These are phyloP conservation scores for Drosophila atripex DNA, from an alignment of 2,888 invertebrate species.

Conservation along the genomic window DNA sequence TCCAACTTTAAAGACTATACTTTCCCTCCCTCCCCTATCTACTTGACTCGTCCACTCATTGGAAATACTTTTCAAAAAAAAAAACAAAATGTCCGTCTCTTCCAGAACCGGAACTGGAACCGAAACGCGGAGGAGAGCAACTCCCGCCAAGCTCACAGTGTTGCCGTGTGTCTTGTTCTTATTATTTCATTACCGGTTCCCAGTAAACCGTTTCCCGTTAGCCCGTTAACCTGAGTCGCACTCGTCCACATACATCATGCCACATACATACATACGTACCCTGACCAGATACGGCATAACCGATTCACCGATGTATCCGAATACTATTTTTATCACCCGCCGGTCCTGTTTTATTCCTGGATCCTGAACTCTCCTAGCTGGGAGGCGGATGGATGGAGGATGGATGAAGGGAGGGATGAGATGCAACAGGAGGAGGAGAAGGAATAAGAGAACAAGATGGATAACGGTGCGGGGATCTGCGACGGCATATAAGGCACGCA, in stretches of 20 bases:
- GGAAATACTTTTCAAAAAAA: neutral
- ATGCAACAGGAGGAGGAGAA: neutral
- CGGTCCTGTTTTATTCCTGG: constrained; percentile 13
- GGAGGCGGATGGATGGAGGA: neutral
- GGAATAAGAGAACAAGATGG: neutral
- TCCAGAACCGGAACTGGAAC: neutral
- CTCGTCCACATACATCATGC: neutral
- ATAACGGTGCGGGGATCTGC: constrained; percentile 9
- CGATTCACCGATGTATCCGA: constrained; percentile 3
- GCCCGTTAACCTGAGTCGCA: neutral
- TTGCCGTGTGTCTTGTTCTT: neutral
- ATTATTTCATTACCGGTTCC: neutral
- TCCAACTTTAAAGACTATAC: neutral
- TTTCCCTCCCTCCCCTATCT: no score
- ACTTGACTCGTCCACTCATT: neutral
- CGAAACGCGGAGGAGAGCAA: no score
- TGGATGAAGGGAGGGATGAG: neutral
- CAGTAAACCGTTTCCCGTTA: neutral
- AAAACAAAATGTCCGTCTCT: neutral
- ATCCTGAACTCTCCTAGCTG: neutral
- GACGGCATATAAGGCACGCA: constrained; percentile 60
- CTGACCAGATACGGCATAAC: neutral
- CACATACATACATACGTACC: neutral
- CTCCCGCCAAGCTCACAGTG: neutral
- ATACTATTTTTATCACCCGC: constrained; percentile 30